Percentiles rank a stretch among this genome's conserved stretches.
phyloP scores from a whole-genome alignment of 2,888 invertebrate genomes.

The Amorpha juglandis region DNA sequence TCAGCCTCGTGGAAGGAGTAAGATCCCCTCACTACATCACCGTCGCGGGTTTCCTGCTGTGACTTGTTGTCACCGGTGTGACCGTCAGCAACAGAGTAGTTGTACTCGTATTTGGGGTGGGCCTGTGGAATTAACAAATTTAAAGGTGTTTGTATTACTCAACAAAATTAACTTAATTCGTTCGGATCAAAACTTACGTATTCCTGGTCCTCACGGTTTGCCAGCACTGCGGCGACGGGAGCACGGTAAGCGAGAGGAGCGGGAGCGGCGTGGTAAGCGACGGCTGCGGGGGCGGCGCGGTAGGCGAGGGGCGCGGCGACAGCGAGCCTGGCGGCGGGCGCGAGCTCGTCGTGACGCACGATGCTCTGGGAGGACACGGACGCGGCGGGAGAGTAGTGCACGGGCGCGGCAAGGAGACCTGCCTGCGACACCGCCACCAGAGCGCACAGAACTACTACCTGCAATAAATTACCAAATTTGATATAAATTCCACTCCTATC shows the following conservation, averaged over 20 bases:
- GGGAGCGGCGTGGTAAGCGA: neutral
- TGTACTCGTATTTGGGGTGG: slow-evolving; percentile 61
- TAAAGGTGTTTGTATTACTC: neutral
- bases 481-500: no score
- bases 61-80: slow-evolving; percentile 75
- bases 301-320: slow-evolving; percentile 41
- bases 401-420: slow-evolving; percentile 57
- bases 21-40: slow-evolving; percentile 69
- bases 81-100: slow-evolving; percentile 72
- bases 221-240: slow-evolving; percentile 28
- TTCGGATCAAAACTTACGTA: slow-evolving; percentile 15
- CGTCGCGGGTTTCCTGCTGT: slow-evolving; percentile 69
- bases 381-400: slow-evolving; percentile 63
- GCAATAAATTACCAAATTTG: slow-evolving; percentile 28
- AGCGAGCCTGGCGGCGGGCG: slow-evolving; percentile 28
- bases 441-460: slow-evolving; percentile 51
- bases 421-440: slow-evolving; percentile 52
- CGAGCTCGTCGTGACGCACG: slow-evolving; percentile 64
- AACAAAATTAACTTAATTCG: neutral
- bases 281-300: slow-evolving; percentile 42
- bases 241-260: slow-evolving; percentile 35
- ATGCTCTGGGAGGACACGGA: slow-evolving; percentile 68
- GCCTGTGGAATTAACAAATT: slow-evolving; percentile 40
- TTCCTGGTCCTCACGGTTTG: slow-evolving; percentile 25
- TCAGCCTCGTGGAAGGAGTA: slow-evolving; percentile 50